phyloP scores from a whole-genome alignment of 2,888 invertebrate species.

The Heliconius aoede region DNA sequence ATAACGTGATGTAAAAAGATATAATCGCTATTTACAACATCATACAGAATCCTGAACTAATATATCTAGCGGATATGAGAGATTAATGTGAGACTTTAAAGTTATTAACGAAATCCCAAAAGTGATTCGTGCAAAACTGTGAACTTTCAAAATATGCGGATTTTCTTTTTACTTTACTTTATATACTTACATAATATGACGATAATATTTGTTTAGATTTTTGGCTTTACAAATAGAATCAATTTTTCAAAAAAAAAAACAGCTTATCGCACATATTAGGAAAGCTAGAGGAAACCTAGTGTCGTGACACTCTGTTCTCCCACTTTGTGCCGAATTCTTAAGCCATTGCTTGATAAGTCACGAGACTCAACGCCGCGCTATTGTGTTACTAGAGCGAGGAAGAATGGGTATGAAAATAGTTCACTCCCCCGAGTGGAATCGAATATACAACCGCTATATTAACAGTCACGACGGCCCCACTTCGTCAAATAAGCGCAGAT shows the following conservation, averaged over 20 bases:
- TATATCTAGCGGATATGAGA: not conserved
- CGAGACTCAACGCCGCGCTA: not conserved
- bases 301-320: not conserved
- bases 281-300: too few relatives aligned
- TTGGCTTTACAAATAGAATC: too few relatives aligned
- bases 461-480: not conserved
- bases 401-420: not conserved
- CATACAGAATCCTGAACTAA: constrained; percentile 9
- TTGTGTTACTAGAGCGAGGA: not conserved
- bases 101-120: not conserved
- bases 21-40: constrained; percentile 21
- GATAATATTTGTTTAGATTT: too few relatives aligned
- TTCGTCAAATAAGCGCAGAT: not conserved
- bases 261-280: too few relatives aligned
- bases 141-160: too few relatives aligned
- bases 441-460: not conserved
- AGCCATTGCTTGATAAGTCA: not conserved
- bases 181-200: too few relatives aligned
- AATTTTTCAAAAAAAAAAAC: too few relatives aligned
- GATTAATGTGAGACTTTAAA: not conserved
- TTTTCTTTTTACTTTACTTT: too few relatives aligned
- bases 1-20: constrained; percentile 25
- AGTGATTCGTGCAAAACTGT: not conserved
- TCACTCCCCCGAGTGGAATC: not conserved
- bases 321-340: not conserved